Conservation (phyloP, 2,797 vertebrate genomes). For the Anomalospiza imberbis region DNA sequence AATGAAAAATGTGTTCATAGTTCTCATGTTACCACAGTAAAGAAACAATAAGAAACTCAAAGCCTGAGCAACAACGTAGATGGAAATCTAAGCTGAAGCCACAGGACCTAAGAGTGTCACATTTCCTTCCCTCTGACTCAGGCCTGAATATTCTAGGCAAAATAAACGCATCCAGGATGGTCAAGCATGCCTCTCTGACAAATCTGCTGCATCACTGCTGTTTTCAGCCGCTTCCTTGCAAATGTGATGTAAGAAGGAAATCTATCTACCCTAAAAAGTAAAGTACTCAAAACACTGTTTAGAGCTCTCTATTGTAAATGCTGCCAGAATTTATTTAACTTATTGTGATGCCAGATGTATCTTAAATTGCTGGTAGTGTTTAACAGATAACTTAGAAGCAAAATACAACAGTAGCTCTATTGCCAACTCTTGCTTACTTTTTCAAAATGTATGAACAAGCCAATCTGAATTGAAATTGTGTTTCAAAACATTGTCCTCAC, state of each 20-base stretch:
- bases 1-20: not conserved
- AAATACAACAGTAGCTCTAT: not conserved
- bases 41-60: constrained; percentile 27
- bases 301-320: not conserved
- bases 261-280: not conserved
- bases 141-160: not conserved
- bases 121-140: constrained; percentile 23
- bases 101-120: not conserved
- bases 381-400: constrained; percentile 11
- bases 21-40: not conserved
- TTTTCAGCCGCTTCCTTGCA: not conserved
- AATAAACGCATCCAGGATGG: not conserved
- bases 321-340: not conserved
- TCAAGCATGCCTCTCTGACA: not conserved
- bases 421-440: not conserved
- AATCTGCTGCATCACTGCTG: not conserved
- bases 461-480: not conserved
- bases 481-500: not conserved
- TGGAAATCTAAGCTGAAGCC: constrained; percentile 31
- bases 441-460: not conserved
- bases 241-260: not conserved
- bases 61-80: not conserved
- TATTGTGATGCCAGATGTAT: not conserved
- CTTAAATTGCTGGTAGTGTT: not conserved
- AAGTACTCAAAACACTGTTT: not conserved